Percentiles rank a stretch among this genome's conserved stretches.
Conservation (phyloP, 2,797 vertebrate genomes). For the Poecile montanus region DNA sequence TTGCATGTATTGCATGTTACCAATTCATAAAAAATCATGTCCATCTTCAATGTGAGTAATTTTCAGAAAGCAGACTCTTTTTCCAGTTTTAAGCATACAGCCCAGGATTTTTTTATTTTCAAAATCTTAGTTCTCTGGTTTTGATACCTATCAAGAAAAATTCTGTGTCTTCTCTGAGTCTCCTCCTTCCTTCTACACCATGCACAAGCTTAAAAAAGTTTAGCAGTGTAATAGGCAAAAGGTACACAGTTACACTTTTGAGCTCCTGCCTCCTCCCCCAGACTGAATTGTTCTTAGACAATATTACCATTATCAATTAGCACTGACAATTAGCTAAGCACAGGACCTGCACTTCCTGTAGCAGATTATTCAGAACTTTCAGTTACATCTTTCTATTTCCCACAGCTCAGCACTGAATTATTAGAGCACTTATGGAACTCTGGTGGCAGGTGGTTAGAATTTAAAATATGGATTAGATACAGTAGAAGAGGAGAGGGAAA, state of each 20-base stretch:
- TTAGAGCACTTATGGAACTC: background rate
- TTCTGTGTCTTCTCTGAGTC: background rate
- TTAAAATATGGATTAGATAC: background rate
- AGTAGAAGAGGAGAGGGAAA: background rate
- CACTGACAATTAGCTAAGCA: background rate
- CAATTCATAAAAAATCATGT: background rate
- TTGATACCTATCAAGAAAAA: background rate
- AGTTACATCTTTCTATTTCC: conserved; percentile 4
- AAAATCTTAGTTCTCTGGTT: background rate
- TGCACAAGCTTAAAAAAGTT: background rate
- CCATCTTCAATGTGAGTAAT: background rate
- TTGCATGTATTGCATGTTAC: background rate
- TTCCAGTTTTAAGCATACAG: background rate
- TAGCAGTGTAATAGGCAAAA: background rate
- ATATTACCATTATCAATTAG: background rate
- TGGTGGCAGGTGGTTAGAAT: background rate
- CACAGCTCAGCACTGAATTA: conserved; percentile 20
- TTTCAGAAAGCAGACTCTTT: background rate
- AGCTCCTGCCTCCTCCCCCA: background rate
- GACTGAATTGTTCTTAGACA: background rate
- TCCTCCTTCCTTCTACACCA: background rate
- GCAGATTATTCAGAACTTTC: conserved; percentile 26
- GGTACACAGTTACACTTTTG: background rate
- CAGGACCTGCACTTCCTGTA: background rate
- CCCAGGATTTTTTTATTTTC: background rate